Conservation (phyloP, 2,888 invertebrate species). For the Hyalella azteca region DNA sequence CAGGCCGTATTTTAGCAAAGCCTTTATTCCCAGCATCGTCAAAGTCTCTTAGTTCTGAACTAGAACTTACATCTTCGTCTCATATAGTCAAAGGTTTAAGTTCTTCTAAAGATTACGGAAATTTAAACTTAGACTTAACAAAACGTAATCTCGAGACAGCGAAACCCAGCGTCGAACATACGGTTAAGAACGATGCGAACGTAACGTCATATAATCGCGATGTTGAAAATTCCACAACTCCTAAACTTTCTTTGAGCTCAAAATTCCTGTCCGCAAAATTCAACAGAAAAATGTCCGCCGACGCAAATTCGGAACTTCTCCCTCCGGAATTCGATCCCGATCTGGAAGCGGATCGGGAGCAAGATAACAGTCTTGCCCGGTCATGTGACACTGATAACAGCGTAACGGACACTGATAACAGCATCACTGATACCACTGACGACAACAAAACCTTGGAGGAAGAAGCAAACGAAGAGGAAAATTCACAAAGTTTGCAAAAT, state of each 20-base stretch:
- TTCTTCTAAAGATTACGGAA: too few species aligned
- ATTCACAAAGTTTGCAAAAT: too few species aligned
- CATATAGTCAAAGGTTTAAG: too few species aligned
- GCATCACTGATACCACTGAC: background rate
- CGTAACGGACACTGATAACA: conserved; percentile 23
- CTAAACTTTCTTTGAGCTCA: background rate
- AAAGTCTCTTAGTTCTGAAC: too few species aligned
- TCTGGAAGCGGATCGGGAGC: background rate
- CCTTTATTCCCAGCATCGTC: too few species aligned
- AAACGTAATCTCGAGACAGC: too few species aligned
- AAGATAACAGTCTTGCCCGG: background rate
- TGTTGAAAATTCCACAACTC: background rate
- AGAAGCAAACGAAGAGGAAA: background rate
- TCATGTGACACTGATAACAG: conserved; percentile 24
- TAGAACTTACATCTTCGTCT: too few species aligned
- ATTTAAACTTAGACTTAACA: too few species aligned
- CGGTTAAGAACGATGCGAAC: too few species aligned
- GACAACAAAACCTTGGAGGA: background rate
- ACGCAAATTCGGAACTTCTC: background rate
- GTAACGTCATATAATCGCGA: too few species aligned
- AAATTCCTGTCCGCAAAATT: conserved; percentile 9
- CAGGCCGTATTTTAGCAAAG: too few species aligned
- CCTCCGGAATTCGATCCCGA: background rate
- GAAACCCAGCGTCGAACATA: too few species aligned
- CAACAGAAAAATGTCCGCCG: background rate